Conservation (phyloP, 2,888 invertebrate species). For the Watsonalla binaria region DNA sequence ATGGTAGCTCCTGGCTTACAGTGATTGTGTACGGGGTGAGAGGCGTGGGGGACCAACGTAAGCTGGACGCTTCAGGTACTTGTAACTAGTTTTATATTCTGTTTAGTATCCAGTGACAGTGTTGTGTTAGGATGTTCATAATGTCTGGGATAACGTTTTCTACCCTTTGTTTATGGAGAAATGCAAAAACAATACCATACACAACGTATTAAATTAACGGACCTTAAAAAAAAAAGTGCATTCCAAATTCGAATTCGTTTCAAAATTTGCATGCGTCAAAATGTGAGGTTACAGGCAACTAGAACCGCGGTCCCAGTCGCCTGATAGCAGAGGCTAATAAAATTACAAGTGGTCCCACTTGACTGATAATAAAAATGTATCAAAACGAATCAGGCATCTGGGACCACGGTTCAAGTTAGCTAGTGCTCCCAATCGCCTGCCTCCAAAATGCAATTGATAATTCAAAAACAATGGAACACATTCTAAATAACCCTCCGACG, state of each 20-base stretch:
- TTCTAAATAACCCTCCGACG: neutral
- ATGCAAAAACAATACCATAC: neutral
- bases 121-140: slow-evolving; percentile 34
- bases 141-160: slow-evolving; percentile 4
- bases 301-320: too few relatives aligned
- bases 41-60: slow-evolving; percentile 21
- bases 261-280: neutral
- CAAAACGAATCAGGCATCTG: too few relatives aligned
- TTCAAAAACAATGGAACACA: neutral
- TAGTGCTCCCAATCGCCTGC: too few relatives aligned
- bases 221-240: too few relatives aligned
- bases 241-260: too few relatives aligned
- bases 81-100: slow-evolving; percentile 61
- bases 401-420: too few relatives aligned
- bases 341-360: too few relatives aligned
- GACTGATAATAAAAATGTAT: too few relatives aligned
- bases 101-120: slow-evolving; percentile 49
- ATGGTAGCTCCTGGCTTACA: slow-evolving; percentile 4
- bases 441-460: neutral
- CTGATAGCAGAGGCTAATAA: too few relatives aligned
- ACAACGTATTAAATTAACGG: too few relatives aligned
- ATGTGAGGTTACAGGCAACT: too few relatives aligned
- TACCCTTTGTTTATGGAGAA: neutral
- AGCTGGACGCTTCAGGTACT: slow-evolving; percentile 31
- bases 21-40: slow-evolving; percentile 8